Evolutionary conservation across 2,888 invertebrate species (phyloP).

Genomic region (Lasioglossum figueresi): DNA sequence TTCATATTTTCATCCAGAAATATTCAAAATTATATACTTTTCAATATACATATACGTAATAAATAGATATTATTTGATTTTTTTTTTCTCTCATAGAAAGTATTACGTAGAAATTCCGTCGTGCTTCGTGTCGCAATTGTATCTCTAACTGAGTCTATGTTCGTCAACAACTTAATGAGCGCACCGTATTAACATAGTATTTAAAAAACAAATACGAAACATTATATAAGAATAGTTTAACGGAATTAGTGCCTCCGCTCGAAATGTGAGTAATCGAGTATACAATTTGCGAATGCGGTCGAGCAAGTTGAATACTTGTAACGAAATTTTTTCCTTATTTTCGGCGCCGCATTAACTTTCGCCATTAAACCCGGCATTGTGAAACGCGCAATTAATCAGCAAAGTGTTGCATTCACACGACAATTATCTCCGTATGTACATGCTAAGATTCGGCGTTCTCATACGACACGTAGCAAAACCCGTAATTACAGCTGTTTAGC

Average conservation of each 20-base stretch:
- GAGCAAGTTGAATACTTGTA: background rate
- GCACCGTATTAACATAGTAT: background rate
- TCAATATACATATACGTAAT: too few species aligned
- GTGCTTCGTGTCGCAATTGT: background rate
- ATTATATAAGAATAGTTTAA: background rate
- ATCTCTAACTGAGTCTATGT: too few species aligned
- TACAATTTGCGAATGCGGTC: background rate
- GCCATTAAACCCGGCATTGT: background rate
- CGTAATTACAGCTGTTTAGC: background rate
- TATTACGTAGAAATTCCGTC: background rate
- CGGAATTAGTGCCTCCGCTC: background rate
- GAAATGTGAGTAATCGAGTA: background rate
- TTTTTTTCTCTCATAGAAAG: too few species aligned
- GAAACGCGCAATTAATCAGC: background rate
- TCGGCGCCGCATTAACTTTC: background rate
- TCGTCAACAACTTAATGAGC: background rate
- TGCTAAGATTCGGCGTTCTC: background rate
- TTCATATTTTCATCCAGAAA: background rate
- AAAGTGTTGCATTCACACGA: background rate
- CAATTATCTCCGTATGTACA: background rate
- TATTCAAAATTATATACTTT: background rate
- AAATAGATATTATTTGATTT: too few species aligned
- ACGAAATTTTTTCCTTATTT: background rate
- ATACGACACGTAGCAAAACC: background rate
- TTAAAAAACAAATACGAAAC: constrained; percentile 2